Evolutionary conservation across 1,140 invertebrate genomes (phyloP), one percentile per base, ranked within the genome.

Genomic region (Amyelois transitella): DNA sequence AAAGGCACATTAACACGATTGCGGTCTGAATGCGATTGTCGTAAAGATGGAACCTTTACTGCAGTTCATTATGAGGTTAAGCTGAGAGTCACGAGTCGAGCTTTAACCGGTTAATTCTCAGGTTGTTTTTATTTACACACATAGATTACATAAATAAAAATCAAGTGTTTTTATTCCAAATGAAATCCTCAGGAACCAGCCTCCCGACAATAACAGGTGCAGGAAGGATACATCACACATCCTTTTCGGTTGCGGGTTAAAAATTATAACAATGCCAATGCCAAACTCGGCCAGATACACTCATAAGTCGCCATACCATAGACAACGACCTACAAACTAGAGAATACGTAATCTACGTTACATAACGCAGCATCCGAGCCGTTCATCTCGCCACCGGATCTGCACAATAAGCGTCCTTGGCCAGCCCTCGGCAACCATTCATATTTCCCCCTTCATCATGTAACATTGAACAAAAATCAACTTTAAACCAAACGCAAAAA

Each of bases 321-420:
- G 12, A 6, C n/a, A 2, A 38, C 17, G 32, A 38, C 32, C 32
- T 14, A 38, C 32, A 38, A 38, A 38, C 32, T 38, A 28, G 25
- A 12, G 32, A 38, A 38, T 38, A 38, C 32, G 32, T 38, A 38
- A 38, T 38, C 22, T 24, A 48, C 8, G 18, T 48, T 48, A 52
- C 43, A 44, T 53, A 54, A 54, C 22, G 25, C 19, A n/a, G 10
- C 14, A 20, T 48, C 20, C 18, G 19, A 19, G 18, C 44, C 10
- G 44, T 20, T 21, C 45, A 48, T 48, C 45, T 21, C 18, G 19
- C 18, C 45, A 20, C 66, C 72, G 71, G 73, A 72, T 80, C 66
- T 72, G 45, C 53, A 81, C 77, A 82, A 77, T 75, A 61, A 53
- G 57, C 67, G 81, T 73, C 81, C 81, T 85, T 85, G 81, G 72